Conservation (phyloP, 2,888 invertebrate genomes). For the Drosophila demipolita region DNA sequence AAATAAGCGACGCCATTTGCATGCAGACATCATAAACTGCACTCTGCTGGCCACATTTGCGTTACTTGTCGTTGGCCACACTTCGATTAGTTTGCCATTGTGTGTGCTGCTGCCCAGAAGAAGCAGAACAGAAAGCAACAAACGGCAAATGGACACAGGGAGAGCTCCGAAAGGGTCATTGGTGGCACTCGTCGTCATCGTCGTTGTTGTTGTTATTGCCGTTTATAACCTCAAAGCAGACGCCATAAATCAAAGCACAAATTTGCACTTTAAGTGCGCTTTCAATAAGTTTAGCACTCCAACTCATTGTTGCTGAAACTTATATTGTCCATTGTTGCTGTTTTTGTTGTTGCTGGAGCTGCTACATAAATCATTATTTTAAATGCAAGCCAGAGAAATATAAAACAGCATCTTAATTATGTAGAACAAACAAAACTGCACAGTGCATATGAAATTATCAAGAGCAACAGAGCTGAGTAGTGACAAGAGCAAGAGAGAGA, state of each 20-base stretch:
- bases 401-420: slow-evolving; percentile 52
- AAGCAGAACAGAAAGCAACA: slow-evolving; percentile 4
- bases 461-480: slow-evolving; percentile 4
- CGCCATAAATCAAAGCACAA: slow-evolving; percentile 80
- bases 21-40: slow-evolving; percentile 76
- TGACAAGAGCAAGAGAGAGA: not conserved
- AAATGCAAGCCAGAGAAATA: slow-evolving; percentile 21
- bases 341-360: slow-evolving; percentile 27
- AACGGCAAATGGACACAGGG: not conserved
- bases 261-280: slow-evolving; percentile 75
- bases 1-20: slow-evolving; percentile 62
- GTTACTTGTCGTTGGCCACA: slow-evolving; percentile 37
- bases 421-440: slow-evolving; percentile 40
- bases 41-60: slow-evolving; percentile 47
- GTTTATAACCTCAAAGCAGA: slow-evolving; percentile 74
- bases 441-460: slow-evolving; percentile 22
- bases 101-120: slow-evolving; percentile 25
- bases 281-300: slow-evolving; percentile 67
- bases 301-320: slow-evolving; percentile 35
- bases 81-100: slow-evolving; percentile 70
- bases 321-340: slow-evolving; percentile 22
- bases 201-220: slow-evolving; percentile 43
- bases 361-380: slow-evolving; percentile 66
- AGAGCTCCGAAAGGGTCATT: slow-evolving; percentile 47
- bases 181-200: slow-evolving; percentile 54